These are phyloP conservation scores for Campoletis raptor DNA, from an alignment of 2,888 invertebrate species.

Conservation along the genomic window DNA sequence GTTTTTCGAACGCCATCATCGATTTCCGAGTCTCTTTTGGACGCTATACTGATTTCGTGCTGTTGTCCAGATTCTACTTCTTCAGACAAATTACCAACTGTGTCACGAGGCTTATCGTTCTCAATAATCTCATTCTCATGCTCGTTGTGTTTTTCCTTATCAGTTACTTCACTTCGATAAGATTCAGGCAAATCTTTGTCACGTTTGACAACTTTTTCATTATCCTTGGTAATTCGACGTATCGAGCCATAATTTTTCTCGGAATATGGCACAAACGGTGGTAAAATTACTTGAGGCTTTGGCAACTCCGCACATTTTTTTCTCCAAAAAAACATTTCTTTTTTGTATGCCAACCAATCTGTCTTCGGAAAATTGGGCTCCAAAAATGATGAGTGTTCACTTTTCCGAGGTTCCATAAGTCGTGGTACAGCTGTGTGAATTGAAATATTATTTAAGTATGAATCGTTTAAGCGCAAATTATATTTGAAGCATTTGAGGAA, in stretches of 20 bases:
- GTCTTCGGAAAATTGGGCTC: conserved; percentile 71
- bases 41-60: not conserved
- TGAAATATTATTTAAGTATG: not conserved
- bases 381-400: conserved; percentile 74
- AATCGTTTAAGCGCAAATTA: not conserved
- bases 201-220: conserved; percentile 19
- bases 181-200: conserved; percentile 17
- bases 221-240: not conserved
- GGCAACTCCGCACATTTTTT: conserved; percentile 69
- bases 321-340: conserved; percentile 73
- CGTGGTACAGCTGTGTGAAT: conserved; percentile 73
- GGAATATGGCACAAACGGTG: conserved; percentile 55
- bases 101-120: conserved; percentile 13
- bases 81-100: not conserved
- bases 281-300: conserved; percentile 75
- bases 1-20: not conserved
- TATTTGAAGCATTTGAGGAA: not conserved
- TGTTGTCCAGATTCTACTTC: not conserved
- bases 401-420: conserved; percentile 45
- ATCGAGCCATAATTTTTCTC: conserved; percentile 15
- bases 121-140: conserved; percentile 14
- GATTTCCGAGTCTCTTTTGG: not conserved
- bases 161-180: conserved; percentile 29
- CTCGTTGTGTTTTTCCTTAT: conserved; percentile 26
- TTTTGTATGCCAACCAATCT: conserved; percentile 74